A percentile compares a stretch with the other conserved stretches of the same genome.
Conservation (phyloP, 2,113 vertebrate genomes). For the Protomyctophum bolini region DNA sequence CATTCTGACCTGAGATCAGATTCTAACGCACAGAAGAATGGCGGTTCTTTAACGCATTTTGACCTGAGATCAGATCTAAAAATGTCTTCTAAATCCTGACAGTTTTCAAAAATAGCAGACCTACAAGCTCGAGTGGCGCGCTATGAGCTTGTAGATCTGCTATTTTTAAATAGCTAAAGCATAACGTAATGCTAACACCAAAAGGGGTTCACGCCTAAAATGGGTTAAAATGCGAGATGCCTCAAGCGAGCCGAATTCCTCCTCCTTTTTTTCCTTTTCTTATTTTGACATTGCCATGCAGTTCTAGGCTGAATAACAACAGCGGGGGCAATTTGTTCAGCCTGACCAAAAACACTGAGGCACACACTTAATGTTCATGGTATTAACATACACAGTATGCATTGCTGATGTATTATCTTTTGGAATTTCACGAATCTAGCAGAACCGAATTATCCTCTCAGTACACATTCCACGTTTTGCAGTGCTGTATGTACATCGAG, state of each 20-base stretch:
- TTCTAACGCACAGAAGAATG: too few relatives aligned
- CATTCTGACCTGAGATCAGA: too few relatives aligned
- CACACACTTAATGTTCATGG: slow-evolving; percentile 45
- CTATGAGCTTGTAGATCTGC: too few relatives aligned
- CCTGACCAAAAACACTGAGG: slow-evolving; percentile 55
- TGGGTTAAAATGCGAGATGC: slow-evolving; percentile 59
- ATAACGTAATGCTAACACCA: too few relatives aligned
- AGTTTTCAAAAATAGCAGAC: too few relatives aligned
- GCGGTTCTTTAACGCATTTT: too few relatives aligned
- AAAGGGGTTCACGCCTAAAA: too few relatives aligned
- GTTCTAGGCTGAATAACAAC: slow-evolving; percentile 47
- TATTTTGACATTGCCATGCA: slow-evolving; percentile 25
- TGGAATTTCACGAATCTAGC: slow-evolving; percentile 49
- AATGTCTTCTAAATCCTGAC: too few relatives aligned
- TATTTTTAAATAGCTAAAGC: too few relatives aligned
- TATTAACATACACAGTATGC: slow-evolving; percentile 70
- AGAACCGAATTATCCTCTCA: slow-evolving; percentile 55
- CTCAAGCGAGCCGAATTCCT: slow-evolving; percentile 59
- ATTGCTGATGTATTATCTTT: slow-evolving; percentile 72
- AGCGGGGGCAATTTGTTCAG: slow-evolving; percentile 63
- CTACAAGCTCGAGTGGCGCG: too few relatives aligned
- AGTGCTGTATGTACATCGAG: background rate
- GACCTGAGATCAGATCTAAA: too few relatives aligned
- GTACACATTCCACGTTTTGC: slow-evolving; percentile 53
- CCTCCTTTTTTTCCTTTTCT: slow-evolving; percentile 31